Evolutionary conservation across 2,888 invertebrate genomes (phyloP).

Genomic region (Netelia virgata): DNA sequence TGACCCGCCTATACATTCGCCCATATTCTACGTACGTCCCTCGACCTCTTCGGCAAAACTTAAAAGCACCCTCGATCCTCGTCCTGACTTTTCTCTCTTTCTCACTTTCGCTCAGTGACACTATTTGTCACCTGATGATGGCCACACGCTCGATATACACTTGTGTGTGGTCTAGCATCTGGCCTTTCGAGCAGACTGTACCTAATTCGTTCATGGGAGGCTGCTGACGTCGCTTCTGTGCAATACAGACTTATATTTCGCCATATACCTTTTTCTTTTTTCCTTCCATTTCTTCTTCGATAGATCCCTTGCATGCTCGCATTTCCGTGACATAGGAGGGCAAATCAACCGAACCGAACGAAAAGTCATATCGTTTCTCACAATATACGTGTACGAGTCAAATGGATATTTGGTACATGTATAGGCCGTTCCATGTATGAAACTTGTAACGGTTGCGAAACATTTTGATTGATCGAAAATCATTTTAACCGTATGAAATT

Average conservation of each 20-base stretch:
- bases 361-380: slow-evolving; percentile 62
- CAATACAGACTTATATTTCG: slow-evolving; percentile 16
- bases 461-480: too few relatives aligned
- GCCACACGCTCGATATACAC: slow-evolving; percentile 65
- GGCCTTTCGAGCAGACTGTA: slow-evolving; percentile 55
- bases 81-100: slow-evolving; percentile 12
- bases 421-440: too few relatives aligned
- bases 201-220: slow-evolving; percentile 59
- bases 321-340: slow-evolving; percentile 25
- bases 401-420: not conserved
- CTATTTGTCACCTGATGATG: slow-evolving; percentile 74
- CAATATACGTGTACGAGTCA: not conserved
- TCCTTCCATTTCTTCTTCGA: slow-evolving; percentile 3
- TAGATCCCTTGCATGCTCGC: slow-evolving; percentile 34
- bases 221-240: slow-evolving; percentile 53
- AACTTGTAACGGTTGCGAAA: too few relatives aligned
- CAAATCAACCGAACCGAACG: slow-evolving; percentile 34
- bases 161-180: slow-evolving; percentile 71
- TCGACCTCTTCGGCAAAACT: slow-evolving; percentile 45
- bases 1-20: slow-evolving; percentile 43
- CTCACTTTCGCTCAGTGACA: slow-evolving; percentile 62
- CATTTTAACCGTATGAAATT: too few relatives aligned
- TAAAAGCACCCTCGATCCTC: slow-evolving; percentile 39
- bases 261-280: not conserved
- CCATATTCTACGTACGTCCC: slow-evolving; percentile 1